phyloP scores from a whole-genome alignment of 1,140 invertebrate species.

The Sminthurides bifidus region DNA sequence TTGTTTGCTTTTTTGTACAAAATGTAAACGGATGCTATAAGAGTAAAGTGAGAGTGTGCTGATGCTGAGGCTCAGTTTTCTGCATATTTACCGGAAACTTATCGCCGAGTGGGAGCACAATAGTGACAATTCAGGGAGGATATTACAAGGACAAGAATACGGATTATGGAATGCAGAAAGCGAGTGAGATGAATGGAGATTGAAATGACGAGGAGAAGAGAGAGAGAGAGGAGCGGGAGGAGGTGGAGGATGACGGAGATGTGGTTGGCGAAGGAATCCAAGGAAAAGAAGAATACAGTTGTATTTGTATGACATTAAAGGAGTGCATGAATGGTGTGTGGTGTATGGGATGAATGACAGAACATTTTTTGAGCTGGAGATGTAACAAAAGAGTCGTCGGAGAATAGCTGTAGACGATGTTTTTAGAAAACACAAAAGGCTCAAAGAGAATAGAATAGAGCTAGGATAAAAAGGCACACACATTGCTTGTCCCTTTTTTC shows the following conservation, averaged over 20 bases:
- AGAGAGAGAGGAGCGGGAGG: neutral
- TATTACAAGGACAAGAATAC: too few relatives aligned
- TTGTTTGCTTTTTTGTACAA: too few relatives aligned
- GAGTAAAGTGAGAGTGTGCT: too few relatives aligned
- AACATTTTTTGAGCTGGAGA: slow-evolving; percentile 24
- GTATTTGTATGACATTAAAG: slow-evolving; percentile 1
- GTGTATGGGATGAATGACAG: slow-evolving; percentile 24
- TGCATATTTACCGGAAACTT: too few relatives aligned
- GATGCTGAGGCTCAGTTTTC: too few relatives aligned
- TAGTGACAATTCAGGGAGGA: too few relatives aligned
- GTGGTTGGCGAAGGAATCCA: too few relatives aligned
- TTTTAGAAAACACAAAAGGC: slow-evolving; percentile 27
- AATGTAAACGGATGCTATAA: too few relatives aligned
- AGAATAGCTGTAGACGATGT: slow-evolving; percentile 27
- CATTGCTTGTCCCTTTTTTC: slow-evolving; percentile 3
- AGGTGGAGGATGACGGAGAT: too few relatives aligned
- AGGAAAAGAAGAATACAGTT: slow-evolving; percentile 7
- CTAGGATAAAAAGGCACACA: slow-evolving; percentile 27
- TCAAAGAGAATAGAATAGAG: slow-evolving; percentile 21
- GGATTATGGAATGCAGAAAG: too few relatives aligned
- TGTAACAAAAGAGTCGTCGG: slow-evolving; percentile 19
- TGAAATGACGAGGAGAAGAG: neutral
- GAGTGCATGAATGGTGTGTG: neutral
- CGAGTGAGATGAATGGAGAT: too few relatives aligned
- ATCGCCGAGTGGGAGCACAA: too few relatives aligned